A percentile compares a stretch with the other conserved stretches of the same genome.
phyloP scores from a whole-genome alignment of 2,797 vertebrate genomes.

The Allobates femoralis region DNA sequence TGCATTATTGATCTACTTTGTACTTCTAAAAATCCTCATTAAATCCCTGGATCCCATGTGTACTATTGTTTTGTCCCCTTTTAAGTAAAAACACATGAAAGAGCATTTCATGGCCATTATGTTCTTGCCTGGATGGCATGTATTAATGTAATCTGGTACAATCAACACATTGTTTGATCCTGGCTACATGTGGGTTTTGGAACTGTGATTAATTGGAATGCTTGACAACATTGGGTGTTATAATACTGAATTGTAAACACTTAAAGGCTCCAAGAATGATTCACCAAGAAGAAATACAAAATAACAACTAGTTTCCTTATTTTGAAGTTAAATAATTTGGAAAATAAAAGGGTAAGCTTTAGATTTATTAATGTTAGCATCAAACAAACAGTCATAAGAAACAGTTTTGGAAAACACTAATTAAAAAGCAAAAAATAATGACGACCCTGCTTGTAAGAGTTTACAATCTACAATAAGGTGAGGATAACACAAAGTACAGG shows the following conservation, averaged over 20 bases:
- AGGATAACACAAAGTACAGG: too few species aligned
- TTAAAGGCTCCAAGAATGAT: neutral
- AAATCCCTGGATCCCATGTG: slow-evolving; percentile 22
- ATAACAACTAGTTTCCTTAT: neutral
- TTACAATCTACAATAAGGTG: too few species aligned
- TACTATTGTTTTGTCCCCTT: slow-evolving; percentile 5
- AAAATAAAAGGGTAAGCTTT: neutral
- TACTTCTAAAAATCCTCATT: slow-evolving; percentile 25
- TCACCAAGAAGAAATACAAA: neutral
- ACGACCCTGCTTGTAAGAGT: too few species aligned
- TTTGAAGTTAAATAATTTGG: neutral
- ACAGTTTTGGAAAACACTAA: too few species aligned
- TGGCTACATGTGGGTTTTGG: neutral
- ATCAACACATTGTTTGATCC: neutral
- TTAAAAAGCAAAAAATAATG: too few species aligned
- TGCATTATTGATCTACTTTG: slow-evolving; percentile 36
- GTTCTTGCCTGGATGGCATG: neutral
- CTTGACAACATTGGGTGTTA: neutral
- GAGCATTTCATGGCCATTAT: slow-evolving; percentile 15
- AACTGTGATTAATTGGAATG: neutral
- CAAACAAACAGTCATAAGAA: too few species aligned
- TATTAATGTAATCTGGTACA: neutral
- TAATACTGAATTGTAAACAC: neutral
- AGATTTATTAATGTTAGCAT: too few species aligned
- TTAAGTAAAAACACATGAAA: slow-evolving; percentile 20